Evolutionary conservation across 2,888 invertebrate genomes (phyloP).

Genomic region (Muscina levida): DNA sequence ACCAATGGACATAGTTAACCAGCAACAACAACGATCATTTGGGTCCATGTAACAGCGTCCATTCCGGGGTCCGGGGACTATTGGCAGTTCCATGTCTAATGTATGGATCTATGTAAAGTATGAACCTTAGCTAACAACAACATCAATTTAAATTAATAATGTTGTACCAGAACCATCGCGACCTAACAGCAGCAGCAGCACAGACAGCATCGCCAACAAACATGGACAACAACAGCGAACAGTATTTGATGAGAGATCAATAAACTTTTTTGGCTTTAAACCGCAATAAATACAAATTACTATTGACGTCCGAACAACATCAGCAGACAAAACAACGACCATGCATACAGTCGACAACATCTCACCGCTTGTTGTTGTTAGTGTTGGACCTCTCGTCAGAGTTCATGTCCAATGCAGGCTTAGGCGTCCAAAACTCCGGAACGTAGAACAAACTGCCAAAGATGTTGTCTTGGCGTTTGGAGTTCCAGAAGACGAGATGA

Average conservation of each 20-base stretch:
- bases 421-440: background rate
- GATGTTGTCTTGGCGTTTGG: conserved; percentile 47
- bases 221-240: conserved; percentile 33
- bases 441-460: conserved; percentile 19
- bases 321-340: conserved; percentile 17
- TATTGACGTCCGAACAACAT: conserved; percentile 54
- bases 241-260: conserved; percentile 62
- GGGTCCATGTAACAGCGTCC: background rate
- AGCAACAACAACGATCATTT: background rate
- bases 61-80: background rate
- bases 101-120: conserved; percentile 34
- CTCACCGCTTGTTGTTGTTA: background rate
- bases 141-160: conserved; percentile 59
- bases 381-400: no score
- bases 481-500: conserved; percentile 42
- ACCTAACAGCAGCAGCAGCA: conserved; percentile 6
- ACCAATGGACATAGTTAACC: background rate
- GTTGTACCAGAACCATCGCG: conserved; percentile 30
- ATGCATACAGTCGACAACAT: conserved; percentile 12
- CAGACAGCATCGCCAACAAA: background rate
- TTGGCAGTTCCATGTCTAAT: no score
- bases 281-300: conserved; percentile 65
- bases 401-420: no score
- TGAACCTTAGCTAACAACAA: conserved; percentile 58
- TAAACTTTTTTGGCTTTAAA: conserved; percentile 62